phyloP scores from a whole-genome alignment of 2,888 invertebrate genomes.

The Clanis bilineata region DNA sequence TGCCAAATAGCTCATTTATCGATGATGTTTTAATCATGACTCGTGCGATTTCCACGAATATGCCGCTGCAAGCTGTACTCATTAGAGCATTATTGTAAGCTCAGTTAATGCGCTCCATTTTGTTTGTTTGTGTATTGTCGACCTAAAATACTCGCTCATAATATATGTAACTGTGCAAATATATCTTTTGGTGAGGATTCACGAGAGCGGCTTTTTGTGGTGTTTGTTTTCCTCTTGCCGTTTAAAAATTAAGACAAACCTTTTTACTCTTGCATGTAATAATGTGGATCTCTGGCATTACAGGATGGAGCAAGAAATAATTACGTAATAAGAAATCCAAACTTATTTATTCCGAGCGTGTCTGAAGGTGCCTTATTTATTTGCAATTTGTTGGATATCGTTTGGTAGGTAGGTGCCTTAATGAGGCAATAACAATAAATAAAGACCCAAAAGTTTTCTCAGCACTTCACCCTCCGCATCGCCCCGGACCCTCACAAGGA shows the following conservation, averaged over 20 bases:
- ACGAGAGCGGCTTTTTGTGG: constrained; percentile 1
- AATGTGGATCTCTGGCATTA: neutral
- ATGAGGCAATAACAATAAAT: constrained; percentile 83
- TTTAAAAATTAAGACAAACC: constrained; percentile 6
- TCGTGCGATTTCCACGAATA: constrained; percentile 39
- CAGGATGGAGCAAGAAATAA: constrained; percentile 30
- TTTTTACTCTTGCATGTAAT: neutral
- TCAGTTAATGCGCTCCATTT: constrained; percentile 33
- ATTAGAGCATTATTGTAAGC: constrained; percentile 46
- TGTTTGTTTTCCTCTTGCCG: constrained; percentile 1
- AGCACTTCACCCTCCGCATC: constrained; percentile 62
- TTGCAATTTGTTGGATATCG: constrained; percentile 81
- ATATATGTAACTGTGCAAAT: constrained; percentile 20
- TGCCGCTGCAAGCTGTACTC: constrained; percentile 43
- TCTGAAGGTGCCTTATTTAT: constrained; percentile 71
- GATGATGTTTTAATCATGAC: constrained; percentile 48
- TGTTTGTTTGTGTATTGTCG: constrained; percentile 36
- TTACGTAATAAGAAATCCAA: constrained; percentile 47
- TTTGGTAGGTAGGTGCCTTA: constrained; percentile 77
- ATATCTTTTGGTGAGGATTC: constrained; percentile 12
- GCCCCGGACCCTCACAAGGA: constrained; percentile 68
- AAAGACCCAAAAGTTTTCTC: constrained; percentile 81
- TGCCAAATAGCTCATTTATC: constrained; percentile 34
- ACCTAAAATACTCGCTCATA: constrained; percentile 14
- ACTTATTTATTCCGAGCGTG: constrained; percentile 64